Base-by-base conservation (phyloP, 2,888 invertebrate species). In the Myopa testacea region DNA sequence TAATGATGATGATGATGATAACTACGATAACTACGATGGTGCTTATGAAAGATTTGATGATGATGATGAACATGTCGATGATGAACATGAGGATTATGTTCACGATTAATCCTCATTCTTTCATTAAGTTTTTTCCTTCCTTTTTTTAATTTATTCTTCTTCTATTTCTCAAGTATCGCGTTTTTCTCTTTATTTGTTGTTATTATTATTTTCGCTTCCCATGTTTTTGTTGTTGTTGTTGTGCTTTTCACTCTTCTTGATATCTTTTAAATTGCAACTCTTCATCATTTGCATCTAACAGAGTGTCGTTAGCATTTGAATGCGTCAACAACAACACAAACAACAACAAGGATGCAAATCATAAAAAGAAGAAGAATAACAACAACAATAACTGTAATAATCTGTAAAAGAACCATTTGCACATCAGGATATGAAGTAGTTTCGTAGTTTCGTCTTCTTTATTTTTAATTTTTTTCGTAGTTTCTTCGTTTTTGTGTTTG, bases 261-360 rank as follows among this genome's bases (percentile, higher is more conserved):
- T 34, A 62, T 72, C 62, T 26, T 19, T 37, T 12, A 73, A 73
- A 73, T 73, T 73, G 73, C 60, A 60, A 7, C 60, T 71, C 60
- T 73, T 73, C 62, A 73, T 73, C 62, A 62, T 73, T 73, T 62
- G 19, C 60, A 55, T 37, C 40, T 16, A 71, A 71, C n/a, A n/a
- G 71, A 58, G 58, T 71, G 60, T 73, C 60, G 73, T 60, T 73
- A 40, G 60, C 45, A 40, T 72, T 62, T 62, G 72, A 62, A 62
- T 73, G 62, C 45, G 16, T 16, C 40, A 26, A 72, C 40, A n/a
- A 72, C 55, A 71, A 58, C 6, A 71, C 7, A 40, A 69, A 52
- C 52, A 69, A 45, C 69, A 69, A 69, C 69, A 50, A 38, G 14
- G 37, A 38, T 4, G 8, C 14, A 26, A 62, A 62, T n/a, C 1